Base-by-base conservation (phyloP, 2,888 invertebrate species). In the Ellobium chinense region DNA sequence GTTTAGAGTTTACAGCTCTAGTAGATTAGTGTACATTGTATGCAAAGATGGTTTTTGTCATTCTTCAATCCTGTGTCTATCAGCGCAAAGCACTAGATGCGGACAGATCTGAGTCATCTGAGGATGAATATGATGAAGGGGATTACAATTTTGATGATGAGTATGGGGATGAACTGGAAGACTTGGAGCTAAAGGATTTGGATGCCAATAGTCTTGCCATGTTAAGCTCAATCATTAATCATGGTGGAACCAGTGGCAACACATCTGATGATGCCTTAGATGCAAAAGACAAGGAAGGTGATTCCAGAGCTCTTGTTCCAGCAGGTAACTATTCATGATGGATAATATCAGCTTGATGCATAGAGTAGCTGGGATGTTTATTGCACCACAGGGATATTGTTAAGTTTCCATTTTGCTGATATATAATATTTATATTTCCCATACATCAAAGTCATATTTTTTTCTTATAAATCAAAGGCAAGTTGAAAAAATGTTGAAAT, bases 171-270 rank as follows among this genome's bases (percentile, higher is more conserved):
- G 60, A 1, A 29, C 36, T 76, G 27, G 76, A 24, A 54, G 66
- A 66, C 34, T 39, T 77, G 36, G 60, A 77, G n/a, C 9, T 77
- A 21, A 68, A 77, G 37, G 66, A 77, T 58, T 21, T 68, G 27
- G 60, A 77, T 77, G 27, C 37, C 58, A 39, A 77, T 3, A 27
- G 18, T 14, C 37, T 66, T 24, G n/a, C n/a, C 1, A 7, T 56
- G 7, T 24, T 77, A 31, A 37, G 37, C 37, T 36, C 77, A 24
- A 37, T 56, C 24, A n/a, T 58, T 14, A 18, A 7, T 70, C 54
- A 63, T 36, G 54, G 62, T 29, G 70, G 21, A 5, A 9, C 18
- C 2, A n/a, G 9, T 21, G 29, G 29, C 31, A 46, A 34, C 39
- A 24, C 21, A 2, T 1, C 66, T 66, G 29, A 56, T 27, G 27